phyloP scores from a whole-genome alignment of 2,888 invertebrate genomes.

The Anorthoa munda region DNA sequence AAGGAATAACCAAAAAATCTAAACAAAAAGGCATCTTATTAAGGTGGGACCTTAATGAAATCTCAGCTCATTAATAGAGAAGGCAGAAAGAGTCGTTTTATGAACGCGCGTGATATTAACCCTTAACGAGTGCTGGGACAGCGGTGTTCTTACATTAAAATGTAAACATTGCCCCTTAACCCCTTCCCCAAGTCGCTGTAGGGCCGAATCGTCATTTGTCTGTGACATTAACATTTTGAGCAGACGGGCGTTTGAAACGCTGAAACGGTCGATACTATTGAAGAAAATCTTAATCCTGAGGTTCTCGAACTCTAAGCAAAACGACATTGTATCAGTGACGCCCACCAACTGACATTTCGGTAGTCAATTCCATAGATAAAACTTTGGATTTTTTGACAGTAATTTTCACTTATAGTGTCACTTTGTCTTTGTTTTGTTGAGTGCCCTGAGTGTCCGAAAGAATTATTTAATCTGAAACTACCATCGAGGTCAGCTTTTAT shows the following conservation, averaged over 20 bases:
- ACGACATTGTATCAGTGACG: too few relatives aligned
- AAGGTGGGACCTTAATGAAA: constrained; percentile 76
- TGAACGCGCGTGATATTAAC: constrained; percentile 81
- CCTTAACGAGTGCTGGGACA: constrained; percentile 82
- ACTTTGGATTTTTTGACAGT: too few relatives aligned
- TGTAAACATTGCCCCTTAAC: constrained; percentile 88
- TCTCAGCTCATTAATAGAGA: constrained; percentile 81
- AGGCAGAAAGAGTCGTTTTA: constrained; percentile 83
- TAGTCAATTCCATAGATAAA: too few relatives aligned
- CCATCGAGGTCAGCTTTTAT: too few relatives aligned
- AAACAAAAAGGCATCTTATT: constrained; percentile 56
- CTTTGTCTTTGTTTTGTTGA: too few relatives aligned
- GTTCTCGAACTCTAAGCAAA: too few relatives aligned
- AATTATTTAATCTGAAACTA: too few relatives aligned
- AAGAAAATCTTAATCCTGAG: too few relatives aligned
- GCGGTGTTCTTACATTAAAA: constrained; percentile 88
- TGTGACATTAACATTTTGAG: constrained; percentile 75
- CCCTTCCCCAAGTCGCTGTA: constrained; percentile 82
- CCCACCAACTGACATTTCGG: too few relatives aligned
- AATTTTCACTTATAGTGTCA: too few relatives aligned
- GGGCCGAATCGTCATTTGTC: constrained; percentile 86
- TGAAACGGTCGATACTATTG: background rate
- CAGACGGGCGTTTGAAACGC: constrained; percentile 74
- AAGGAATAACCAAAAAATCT: constrained; percentile 36
- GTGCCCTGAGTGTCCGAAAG: too few relatives aligned